These are phyloP conservation scores for Oryzias dopingdopingensis DNA, from an alignment of 2,797 vertebrate genomes.

Conservation along the genomic window DNA sequence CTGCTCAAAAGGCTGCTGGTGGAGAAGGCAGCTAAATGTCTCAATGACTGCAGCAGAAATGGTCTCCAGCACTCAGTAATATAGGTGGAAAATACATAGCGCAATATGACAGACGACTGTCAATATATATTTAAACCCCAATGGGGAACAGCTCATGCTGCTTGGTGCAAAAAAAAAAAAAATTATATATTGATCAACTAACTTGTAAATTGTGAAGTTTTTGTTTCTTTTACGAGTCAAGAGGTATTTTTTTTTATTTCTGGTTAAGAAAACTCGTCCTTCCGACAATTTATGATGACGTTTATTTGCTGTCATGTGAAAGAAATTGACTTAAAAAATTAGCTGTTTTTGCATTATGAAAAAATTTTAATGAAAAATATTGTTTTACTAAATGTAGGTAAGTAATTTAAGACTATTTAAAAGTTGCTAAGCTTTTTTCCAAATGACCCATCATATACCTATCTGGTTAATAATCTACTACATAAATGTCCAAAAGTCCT, in stretches of 20 bases:
- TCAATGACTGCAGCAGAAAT: slow-evolving; percentile 12
- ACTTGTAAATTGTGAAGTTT: no score
- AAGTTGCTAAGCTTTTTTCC: no score
- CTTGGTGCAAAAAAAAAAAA: neutral
- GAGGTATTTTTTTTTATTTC: neutral
- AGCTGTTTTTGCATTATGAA: no score
- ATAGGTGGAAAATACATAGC: slow-evolving; percentile 2
- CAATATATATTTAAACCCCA: slow-evolving; percentile 7
- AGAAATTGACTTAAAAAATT: neutral
- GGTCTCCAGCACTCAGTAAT: slow-evolving; percentile 13
- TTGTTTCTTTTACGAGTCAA: slow-evolving; percentile 5
- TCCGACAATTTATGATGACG: slow-evolving; percentile 13
- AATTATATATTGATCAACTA: neutral
- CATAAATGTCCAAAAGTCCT: no score
- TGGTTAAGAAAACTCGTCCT: neutral
- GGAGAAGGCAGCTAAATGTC: slow-evolving; percentile 19
- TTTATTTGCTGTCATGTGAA: slow-evolving; percentile 19
- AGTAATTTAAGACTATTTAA: no score
- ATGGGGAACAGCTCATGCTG: neutral
- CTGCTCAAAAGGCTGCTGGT: slow-evolving; percentile 26
- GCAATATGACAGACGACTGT: neutral
- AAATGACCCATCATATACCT: no score
- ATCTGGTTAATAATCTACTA: no score
- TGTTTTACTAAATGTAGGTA: no score
- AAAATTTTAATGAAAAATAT: no score